Percentiles rank a stretch among this genome's conserved stretches.
Evolutionary conservation across 2,888 invertebrate genomes (phyloP).

Genomic region (Lycocerus yunnanus): DNA sequence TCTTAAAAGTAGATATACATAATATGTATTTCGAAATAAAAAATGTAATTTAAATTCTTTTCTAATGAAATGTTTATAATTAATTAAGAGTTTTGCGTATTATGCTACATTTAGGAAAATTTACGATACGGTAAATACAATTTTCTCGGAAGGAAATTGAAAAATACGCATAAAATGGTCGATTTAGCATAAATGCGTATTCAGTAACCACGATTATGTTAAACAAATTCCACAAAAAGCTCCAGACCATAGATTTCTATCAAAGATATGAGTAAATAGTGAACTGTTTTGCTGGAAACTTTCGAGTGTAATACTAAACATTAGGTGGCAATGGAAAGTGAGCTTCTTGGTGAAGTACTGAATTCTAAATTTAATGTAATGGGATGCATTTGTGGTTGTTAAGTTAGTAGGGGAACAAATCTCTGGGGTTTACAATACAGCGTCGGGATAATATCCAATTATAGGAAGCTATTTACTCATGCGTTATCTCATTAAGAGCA

Average conservation of each 20-base stretch:
- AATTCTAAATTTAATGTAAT: conserved; percentile 32
- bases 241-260: conserved; percentile 25
- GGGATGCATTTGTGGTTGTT: conserved; percentile 32
- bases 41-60: neutral
- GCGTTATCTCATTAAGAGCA: conserved; percentile 46
- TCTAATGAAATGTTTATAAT: neutral
- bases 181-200: neutral
- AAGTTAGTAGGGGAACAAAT: conserved; percentile 37
- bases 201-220: neutral
- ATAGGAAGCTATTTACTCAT: conserved; percentile 45
- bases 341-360: conserved; percentile 22
- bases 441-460: conserved; percentile 47
- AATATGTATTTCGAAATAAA: neutral
- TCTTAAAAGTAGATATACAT: too few species aligned
- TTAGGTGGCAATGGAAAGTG: conserved; percentile 16
- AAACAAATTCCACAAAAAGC: conserved; percentile 6
- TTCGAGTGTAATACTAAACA: conserved; percentile 13
- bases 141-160: conserved; percentile 20
- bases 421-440: conserved; percentile 38
- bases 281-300: conserved; percentile 21
- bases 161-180: conserved; percentile 19
- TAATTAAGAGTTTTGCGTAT: neutral
- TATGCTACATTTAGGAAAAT: conserved; percentile 7
- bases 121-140: conserved; percentile 12
- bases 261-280: conserved; percentile 30